Base-by-base conservation (phyloP, 1,140 invertebrate species). In the Heliconius hewitsoni region DNA sequence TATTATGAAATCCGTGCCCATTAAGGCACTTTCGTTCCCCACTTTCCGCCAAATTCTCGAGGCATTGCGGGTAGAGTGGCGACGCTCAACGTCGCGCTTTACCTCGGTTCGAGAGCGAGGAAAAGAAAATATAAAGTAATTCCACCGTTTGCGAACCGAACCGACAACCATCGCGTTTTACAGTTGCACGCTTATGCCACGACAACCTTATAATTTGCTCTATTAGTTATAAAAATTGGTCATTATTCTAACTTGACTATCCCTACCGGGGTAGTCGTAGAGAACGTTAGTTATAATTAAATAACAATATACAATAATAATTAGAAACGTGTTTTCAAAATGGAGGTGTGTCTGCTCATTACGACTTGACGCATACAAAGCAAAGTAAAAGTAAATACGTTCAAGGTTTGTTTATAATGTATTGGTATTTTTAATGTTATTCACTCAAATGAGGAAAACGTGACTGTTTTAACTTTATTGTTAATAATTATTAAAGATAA, bases 321-420 rank as follows among this genome's bases (percentile, higher is more conserved):
- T 66, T 66, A 66, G 27, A 73, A 81, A 81, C 80, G 42, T 79
- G 82, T 83, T 83, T 83, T 81, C 74, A 52, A 66, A 19, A 34
- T 77, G 83, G 79, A 78, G 80, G 80, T 85, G 87, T 89, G 89
- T 86, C 89, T 77, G 74, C 81, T 85, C 83, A 82, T 86, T 86
- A 83, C 76, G 77, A 34, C 74, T 80, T 86, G 84, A 85, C 80
- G 87, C 85, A 87, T 71, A 77, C 60, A 50, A 34, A 71, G 57
- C 57, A 75, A 34, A 75, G 77, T 74, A 82, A 78, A 81, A 76
- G 77, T 81, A 78, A 83, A 83, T 77, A 81, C n/a, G 55, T 79
- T 79, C 79, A 81, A 83, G 81, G 81, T 81, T 78, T 60, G 19
- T 57, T 71, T 73, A 74, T 78, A 46, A 66, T 60, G 60, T 74